These are phyloP conservation scores for Mythimna impura DNA, from an alignment of 2,888 invertebrate species.

Conservation along the genomic window DNA sequence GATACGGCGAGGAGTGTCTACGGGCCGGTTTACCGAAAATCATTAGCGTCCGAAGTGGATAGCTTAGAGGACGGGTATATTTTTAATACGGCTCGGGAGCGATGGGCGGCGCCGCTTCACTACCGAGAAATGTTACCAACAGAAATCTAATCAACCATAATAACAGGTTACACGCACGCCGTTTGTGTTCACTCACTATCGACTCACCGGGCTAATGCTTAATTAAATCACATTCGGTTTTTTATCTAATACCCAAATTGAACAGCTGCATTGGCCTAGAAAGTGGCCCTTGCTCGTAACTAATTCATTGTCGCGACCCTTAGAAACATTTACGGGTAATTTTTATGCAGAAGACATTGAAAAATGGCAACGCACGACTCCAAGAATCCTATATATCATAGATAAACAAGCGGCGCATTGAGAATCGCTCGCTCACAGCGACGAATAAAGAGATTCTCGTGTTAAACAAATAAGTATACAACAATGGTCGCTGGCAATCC, in stretches of 20 bases:
- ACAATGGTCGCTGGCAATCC: slow-evolving; percentile 81
- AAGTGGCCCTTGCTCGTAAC: slow-evolving; percentile 67
- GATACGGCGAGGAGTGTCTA: slow-evolving; percentile 87
- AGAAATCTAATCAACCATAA: slow-evolving; percentile 90
- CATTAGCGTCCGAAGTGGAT: slow-evolving; percentile 88
- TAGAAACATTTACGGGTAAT: slow-evolving; percentile 53
- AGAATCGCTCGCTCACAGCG: slow-evolving; percentile 73
- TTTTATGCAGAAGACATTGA: slow-evolving; percentile 70
- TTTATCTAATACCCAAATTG: slow-evolving; percentile 78
- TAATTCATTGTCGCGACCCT: slow-evolving; percentile 71
- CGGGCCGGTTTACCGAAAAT: slow-evolving; percentile 90
- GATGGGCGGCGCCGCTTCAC: slow-evolving; percentile 88
- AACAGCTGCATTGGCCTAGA: slow-evolving; percentile 80
- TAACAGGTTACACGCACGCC: slow-evolving; percentile 89
- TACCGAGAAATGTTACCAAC: slow-evolving; percentile 91
- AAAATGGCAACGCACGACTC: slow-evolving; percentile 76
- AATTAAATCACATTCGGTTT: slow-evolving; percentile 89
- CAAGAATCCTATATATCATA: slow-evolving; percentile 84
- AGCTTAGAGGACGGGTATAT: slow-evolving; percentile 87
- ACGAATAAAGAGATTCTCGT: slow-evolving; percentile 81
- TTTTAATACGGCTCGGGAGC: slow-evolving; percentile 89
- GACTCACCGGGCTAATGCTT: slow-evolving; percentile 86
- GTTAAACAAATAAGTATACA: slow-evolving; percentile 82
- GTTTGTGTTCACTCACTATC: slow-evolving; percentile 88
- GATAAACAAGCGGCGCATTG: slow-evolving; percentile 80